Percentiles rank a stretch among this genome's conserved stretches.
phyloP scores from a whole-genome alignment of 2,797 vertebrate species.

The Microctenopoma lineatum region DNA sequence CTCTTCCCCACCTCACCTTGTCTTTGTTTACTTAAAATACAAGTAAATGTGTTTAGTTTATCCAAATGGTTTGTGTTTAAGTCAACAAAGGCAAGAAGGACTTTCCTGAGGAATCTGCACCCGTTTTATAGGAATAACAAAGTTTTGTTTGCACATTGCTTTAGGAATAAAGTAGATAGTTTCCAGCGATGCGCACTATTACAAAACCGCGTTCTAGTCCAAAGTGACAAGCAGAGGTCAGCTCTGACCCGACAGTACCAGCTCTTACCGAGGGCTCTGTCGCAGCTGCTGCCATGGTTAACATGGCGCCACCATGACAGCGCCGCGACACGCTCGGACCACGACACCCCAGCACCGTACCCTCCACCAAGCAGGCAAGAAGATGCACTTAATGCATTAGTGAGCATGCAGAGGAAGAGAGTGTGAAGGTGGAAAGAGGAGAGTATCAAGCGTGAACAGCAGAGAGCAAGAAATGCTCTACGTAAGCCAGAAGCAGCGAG shows the following conservation, averaged over 20 bases:
- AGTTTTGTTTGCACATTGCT: constrained; percentile 12
- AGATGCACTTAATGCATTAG: constrained; percentile 64
- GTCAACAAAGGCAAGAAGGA: constrained; percentile 67
- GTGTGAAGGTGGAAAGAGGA: constrained; percentile 27
- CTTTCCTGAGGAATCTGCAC: not conserved
- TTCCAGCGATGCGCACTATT: constrained; percentile 36
- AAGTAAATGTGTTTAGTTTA: constrained; percentile 5
- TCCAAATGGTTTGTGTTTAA: constrained; percentile 60
- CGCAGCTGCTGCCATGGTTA: constrained; percentile 63
- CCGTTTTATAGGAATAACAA: not conserved
- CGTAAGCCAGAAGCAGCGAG: constrained; percentile 7
- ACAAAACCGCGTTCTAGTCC: constrained; percentile 28
- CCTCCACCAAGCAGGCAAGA: constrained; percentile 74
- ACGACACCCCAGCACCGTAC: constrained; percentile 75
- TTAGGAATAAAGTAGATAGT: not conserved
- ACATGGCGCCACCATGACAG: constrained; percentile 71
- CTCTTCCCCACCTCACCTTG: constrained; percentile 33
- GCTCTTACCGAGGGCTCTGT: constrained; percentile 83
- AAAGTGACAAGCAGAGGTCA: constrained; percentile 88
- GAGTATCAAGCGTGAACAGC: constrained; percentile 14
- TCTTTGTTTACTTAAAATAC: constrained; percentile 77
- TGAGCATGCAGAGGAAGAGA: constrained; percentile 73
- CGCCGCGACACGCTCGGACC: constrained; percentile 69
- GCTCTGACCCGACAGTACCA: constrained; percentile 91
- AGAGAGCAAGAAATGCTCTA: constrained; percentile 10